A percentile compares a stretch with the other conserved stretches of the same genome.
Conservation (phyloP, 2,113 vertebrate species). For the Cyprinus carpio region DNA sequence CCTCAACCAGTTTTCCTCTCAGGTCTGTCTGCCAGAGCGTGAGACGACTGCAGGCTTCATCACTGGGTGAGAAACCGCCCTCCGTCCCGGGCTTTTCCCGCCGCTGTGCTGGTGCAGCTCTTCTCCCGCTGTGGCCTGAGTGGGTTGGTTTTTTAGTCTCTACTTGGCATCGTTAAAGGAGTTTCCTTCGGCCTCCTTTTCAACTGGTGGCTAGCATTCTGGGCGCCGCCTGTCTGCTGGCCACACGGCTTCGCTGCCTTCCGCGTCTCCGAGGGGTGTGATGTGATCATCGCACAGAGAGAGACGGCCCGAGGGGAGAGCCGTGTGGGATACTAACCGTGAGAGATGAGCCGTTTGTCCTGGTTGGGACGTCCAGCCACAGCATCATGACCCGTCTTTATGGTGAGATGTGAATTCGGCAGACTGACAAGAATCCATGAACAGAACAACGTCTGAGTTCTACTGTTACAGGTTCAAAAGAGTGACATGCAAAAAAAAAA, state of each 20-base stretch:
- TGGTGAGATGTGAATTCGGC: too few relatives aligned
- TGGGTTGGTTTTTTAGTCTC: conserved; percentile 66
- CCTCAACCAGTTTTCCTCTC: not conserved
- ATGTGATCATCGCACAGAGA: conserved; percentile 39
- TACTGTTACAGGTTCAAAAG: too few relatives aligned
- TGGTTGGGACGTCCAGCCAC: not conserved
- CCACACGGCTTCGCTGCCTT: conserved; percentile 65
- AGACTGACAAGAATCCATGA: too few relatives aligned
- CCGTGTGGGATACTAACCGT: not conserved
- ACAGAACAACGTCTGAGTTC: not conserved
- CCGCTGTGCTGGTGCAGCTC: conserved; percentile 66
- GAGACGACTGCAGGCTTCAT: not conserved
- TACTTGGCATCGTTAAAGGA: conserved; percentile 67
- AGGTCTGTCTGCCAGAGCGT: not conserved
- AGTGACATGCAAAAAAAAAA: too few relatives aligned
- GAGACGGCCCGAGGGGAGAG: conserved; percentile 54
- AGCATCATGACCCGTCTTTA: too few relatives aligned
- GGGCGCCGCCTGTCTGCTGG: conserved; percentile 60
- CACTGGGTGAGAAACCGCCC: conserved; percentile 46
- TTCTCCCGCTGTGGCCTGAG: conserved; percentile 60
- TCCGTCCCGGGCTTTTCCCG: conserved; percentile 54
- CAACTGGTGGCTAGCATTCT: conserved; percentile 72
- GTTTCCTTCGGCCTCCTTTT: conserved; percentile 65
- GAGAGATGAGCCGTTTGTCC: too few relatives aligned
- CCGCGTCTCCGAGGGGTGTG: conserved; percentile 68